Evolutionary conservation across 2,113 vertebrate genomes (phyloP).

Genomic region (Procavia capensis): DNA sequence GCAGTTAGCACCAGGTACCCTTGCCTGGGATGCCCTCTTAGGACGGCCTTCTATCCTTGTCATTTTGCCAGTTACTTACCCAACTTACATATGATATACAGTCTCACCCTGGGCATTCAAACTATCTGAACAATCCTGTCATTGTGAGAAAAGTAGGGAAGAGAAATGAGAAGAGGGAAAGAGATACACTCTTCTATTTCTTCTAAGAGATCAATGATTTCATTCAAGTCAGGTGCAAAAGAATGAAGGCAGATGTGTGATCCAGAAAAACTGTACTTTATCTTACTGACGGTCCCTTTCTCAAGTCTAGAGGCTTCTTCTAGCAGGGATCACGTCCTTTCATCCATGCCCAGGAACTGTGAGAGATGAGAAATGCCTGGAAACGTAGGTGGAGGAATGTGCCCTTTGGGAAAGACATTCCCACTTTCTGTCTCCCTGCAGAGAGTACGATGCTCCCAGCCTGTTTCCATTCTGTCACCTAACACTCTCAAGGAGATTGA

Average conservation of each 20-base stretch:
- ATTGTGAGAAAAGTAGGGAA: background rate
- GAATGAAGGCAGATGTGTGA: background rate
- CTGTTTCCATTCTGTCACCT: slow-evolving; percentile 70
- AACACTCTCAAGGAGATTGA: slow-evolving; percentile 59
- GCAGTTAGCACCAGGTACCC: too few species aligned
- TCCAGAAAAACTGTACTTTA: background rate
- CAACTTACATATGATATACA: background rate
- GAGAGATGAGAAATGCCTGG: background rate
- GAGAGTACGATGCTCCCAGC: slow-evolving; percentile 76
- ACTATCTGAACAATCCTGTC: background rate
- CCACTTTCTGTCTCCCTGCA: slow-evolving; percentile 40
- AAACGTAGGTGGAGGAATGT: background rate
- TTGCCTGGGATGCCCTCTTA: too few species aligned
- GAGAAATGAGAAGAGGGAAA: background rate
- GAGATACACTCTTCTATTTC: background rate
- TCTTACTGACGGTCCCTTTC: background rate
- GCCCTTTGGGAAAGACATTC: background rate
- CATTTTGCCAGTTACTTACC: background rate
- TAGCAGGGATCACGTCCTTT: background rate
- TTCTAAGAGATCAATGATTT: background rate
- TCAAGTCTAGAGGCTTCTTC: background rate
- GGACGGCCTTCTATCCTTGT: background rate
- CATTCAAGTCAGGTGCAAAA: background rate
- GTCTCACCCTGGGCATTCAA: background rate
- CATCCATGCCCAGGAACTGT: background rate